Evolutionary conservation across 2,113 vertebrate species (phyloP), one percentile per base, ranked within the genome.

Genomic region (Uria aalge): DNA sequence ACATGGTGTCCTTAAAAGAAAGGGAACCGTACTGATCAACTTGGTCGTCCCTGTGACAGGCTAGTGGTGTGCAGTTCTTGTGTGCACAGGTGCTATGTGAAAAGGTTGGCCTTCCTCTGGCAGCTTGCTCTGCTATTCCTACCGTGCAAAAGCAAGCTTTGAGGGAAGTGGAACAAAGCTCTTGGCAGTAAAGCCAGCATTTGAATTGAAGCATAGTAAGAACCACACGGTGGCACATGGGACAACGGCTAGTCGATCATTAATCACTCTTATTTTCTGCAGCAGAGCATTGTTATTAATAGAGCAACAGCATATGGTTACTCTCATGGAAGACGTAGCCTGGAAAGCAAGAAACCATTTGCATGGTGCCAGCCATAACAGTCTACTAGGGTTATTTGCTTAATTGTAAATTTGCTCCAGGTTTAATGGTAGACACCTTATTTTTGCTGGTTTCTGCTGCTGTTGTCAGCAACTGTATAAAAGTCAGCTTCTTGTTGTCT

Each of bases 121-220:
- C 47, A 88, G 10, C 19, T 91, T 64, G 63, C 43, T 48, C 43
- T 78, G 8, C 22, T 86, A 32, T 59, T 86, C 26, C 47, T 84
- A 22, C 52, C 21, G 18, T 59, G n/a, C 40, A 60, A 88, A 94
- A 67, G 22, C 11, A 92, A 75, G 52, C 19, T 64, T 84, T n/a
- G 48, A 81, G 27, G 64, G 40, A 84, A 86, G 38, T 22, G 32
- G 34, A 85, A 63, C 9, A 81, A 90, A 96, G 29, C 8, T 75
- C 5, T 32, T 84, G 34, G 19, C 68, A 84, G 72, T 43, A 85
- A 92, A 92, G 5, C 17, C 17, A 52, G 9, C 10, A 81, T 62
- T 93, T 89, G 88, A 59, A 92, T 10, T 55, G 40, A 86, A 78
- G 24, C 21, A 67, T 13, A 77, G 57, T 36, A 94, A 88, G 59